Percentiles rank a stretch among this genome's conserved stretches.
Evolutionary conservation across 2,113 vertebrate species (phyloP).

Genomic region (Edolisoma coerulescens): DNA sequence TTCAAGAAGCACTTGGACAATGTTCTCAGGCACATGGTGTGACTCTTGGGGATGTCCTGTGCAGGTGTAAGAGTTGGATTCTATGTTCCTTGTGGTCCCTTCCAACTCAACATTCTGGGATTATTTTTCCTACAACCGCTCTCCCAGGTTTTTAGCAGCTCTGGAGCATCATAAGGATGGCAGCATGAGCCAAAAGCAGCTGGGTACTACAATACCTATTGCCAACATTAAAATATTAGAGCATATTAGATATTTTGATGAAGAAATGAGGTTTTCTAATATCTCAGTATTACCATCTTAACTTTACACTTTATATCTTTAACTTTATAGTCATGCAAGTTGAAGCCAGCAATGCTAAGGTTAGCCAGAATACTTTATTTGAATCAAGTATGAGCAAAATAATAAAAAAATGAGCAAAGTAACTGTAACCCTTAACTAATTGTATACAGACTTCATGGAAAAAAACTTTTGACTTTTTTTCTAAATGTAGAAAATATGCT

Average conservation of each 20-base stretch:
- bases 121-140: neutral
- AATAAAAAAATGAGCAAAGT: neutral
- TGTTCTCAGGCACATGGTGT: neutral
- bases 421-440: neutral
- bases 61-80: neutral
- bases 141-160: neutral
- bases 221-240: conserved; percentile 29
- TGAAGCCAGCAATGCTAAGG: neutral
- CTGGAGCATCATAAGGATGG: neutral
- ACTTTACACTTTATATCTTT: no score
- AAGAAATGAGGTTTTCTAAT: conserved; percentile 31
- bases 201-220: neutral
- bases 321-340: conserved; percentile 17
- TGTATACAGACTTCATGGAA: neutral
- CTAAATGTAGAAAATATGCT: neutral
- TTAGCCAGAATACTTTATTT: conserved; percentile 21
- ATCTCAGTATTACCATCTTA: neutral
- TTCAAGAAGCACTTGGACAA: no score
- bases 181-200: neutral
- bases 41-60: neutral
- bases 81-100: neutral
- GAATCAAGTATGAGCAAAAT: neutral
- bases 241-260: neutral
- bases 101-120: neutral
- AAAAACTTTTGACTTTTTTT: neutral